Base-by-base conservation (phyloP, 2,888 invertebrate genomes). In the Latrodectus elegans region DNA sequence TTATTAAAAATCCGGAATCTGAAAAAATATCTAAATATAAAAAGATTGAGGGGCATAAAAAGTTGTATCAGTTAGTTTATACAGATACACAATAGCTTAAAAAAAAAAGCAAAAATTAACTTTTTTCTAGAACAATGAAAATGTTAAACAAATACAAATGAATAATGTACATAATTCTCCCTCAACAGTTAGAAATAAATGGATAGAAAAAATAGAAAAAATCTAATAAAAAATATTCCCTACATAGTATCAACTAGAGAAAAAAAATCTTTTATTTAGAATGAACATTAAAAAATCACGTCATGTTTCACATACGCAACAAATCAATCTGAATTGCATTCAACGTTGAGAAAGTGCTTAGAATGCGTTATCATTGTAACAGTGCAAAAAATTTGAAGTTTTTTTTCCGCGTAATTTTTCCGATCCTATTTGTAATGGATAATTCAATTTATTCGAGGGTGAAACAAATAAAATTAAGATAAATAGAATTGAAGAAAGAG, bases 391-490 rank as follows among this genome's bases (percentile, higher is more conserved):
- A 60, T 15, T 14, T 15, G 14, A 60, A 60, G 60, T 60, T 60
- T 60, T 70, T 55, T 55, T 49, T 78, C 26, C 52, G 55, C 22
- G 17, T 65, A 67, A 14, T 38, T 17, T 60, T 60, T 53, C n/a
- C 15, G 22, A 70, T 17, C 72, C 49, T 81, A 71, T 86, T 86
- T 86, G 81, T 64, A 76, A 77, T 67, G 65, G 81, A 81, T 86
- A 86, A 86, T 86, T 86, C 81, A 86, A 86, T 86, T 86, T 86
- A 64, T 38, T 51, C 38, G 17, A 38, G 71, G 80, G 51, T 81
- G 86, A 86, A 86, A 76, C 76, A 86, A 86, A 86, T 77, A 72
- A 81, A 52, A 86, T 86, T 86, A 81, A 51, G 72, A 85, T 86
- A 86, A 86, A 84, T 53, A 80, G 81, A 71, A 77, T 65, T 72